Conservation (phyloP, 2,888 invertebrate genomes). For the Acronicta aceris region DNA sequence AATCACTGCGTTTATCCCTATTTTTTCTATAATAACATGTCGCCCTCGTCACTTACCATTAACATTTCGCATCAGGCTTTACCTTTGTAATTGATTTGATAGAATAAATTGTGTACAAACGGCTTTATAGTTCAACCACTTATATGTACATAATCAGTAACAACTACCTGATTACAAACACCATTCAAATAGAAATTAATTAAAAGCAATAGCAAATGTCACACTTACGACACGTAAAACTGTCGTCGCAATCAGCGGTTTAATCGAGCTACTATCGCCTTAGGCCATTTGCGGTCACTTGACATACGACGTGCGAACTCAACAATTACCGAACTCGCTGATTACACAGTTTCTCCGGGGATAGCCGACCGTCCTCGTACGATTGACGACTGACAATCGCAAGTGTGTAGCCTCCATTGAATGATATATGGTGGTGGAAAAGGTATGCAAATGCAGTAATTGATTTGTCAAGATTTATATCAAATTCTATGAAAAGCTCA, state of each 20-base stretch:
- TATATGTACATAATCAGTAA: not conserved
- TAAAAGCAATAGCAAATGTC: constrained; percentile 45
- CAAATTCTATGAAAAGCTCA: not conserved
- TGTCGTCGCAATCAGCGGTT: constrained; percentile 53
- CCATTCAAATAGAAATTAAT: constrained; percentile 19
- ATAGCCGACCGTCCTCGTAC: constrained; percentile 31
- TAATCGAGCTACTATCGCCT: constrained; percentile 63
- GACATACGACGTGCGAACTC: constrained; percentile 80
- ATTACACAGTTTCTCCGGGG: constrained; percentile 54
- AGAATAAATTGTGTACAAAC: no score
- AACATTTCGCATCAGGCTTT: no score
- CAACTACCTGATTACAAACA: not conserved
- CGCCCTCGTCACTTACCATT: no score
- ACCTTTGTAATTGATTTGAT: no score
- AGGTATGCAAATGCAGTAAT: constrained; percentile 28
- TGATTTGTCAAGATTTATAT: constrained; percentile 17
- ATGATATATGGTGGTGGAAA: constrained; percentile 24
- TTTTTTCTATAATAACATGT: no score
- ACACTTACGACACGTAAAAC: constrained; percentile 50
- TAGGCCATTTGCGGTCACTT: constrained; percentile 58
- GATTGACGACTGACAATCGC: constrained; percentile 50
- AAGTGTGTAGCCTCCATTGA: constrained; percentile 22
- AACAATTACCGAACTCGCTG: constrained; percentile 70
- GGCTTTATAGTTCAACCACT: no score
- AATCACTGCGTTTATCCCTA: no score